A percentile compares a stretch with the other conserved stretches of the same genome.
Evolutionary conservation across 1,140 invertebrate species (phyloP).

Genomic region (Pentalonia nigronervosa): DNA sequence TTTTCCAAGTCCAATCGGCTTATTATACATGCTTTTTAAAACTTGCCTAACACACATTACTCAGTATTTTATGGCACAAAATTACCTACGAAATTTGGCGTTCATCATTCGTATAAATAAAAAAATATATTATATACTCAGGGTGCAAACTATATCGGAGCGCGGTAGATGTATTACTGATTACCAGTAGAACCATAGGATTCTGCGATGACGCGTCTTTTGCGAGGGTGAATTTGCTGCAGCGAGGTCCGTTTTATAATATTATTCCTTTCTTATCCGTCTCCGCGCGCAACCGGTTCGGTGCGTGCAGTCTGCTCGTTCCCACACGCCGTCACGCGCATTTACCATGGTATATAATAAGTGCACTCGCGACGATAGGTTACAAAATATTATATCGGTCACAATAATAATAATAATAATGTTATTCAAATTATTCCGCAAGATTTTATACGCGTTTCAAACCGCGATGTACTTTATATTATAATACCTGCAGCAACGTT

Average conservation of each 20-base stretch:
- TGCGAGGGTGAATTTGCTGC: neutral
- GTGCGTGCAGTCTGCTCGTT: neutral
- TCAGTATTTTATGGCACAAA: neutral
- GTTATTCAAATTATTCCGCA: constrained; percentile 41
- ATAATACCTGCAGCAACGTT: neutral
- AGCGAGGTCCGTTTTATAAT: neutral
- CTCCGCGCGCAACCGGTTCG: constrained; percentile 36
- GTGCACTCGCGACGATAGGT: neutral
- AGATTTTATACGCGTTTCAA: neutral
- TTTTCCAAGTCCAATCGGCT: too few species aligned
- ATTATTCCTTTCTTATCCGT: neutral
- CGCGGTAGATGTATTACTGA: neutral
- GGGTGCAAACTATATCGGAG: neutral
- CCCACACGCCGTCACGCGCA: neutral
- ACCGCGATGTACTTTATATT: neutral
- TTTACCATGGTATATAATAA: neutral
- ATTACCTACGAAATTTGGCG: neutral
- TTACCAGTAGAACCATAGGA: neutral
- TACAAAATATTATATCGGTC: constrained; percentile 13
- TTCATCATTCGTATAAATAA: neutral
- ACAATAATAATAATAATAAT: constrained; percentile 21
- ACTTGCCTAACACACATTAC: neutral
- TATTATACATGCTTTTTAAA: neutral
- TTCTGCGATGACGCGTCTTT: neutral
- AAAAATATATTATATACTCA: neutral